Conservation (phyloP, 2,888 invertebrate genomes). For the Synergus gifuensis region DNA sequence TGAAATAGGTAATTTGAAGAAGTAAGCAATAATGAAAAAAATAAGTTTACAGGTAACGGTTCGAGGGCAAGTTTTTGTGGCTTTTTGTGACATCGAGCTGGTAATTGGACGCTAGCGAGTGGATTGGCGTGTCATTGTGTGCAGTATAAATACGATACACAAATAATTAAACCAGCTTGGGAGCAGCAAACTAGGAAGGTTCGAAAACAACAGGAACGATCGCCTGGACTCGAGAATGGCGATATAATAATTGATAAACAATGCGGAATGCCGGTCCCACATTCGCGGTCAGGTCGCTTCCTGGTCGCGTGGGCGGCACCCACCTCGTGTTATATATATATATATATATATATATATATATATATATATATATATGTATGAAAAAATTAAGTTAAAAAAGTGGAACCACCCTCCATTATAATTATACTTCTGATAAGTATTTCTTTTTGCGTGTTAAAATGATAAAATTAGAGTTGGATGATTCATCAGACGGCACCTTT, state of each 20-base stretch:
- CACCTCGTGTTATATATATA: conserved; percentile 49
- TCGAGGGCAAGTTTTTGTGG: conserved; percentile 23
- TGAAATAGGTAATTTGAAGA: conserved; percentile 1
- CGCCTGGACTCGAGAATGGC: conserved; percentile 45
- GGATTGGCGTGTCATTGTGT: conserved; percentile 39
- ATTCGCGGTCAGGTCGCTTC: conserved; percentile 55
- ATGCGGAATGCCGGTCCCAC: conserved; percentile 59
- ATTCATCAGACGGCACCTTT: not conserved
- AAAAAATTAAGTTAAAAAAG: too few species aligned
- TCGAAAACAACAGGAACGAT: conserved; percentile 43
- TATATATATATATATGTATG: not conserved
- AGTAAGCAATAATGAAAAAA: not conserved
- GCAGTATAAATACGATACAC: conserved; percentile 39
- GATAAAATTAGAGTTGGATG: conserved; percentile 1
- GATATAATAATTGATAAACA: conserved; percentile 67
- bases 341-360: not conserved
- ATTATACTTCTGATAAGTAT: too few species aligned
- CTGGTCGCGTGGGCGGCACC: conserved; percentile 64
- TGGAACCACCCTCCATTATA: too few species aligned
- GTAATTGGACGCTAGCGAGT: conserved; percentile 31
- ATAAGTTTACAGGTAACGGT: conserved; percentile 27
- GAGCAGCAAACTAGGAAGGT: conserved; percentile 47
- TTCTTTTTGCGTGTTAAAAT: not conserved
- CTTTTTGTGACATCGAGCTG: conserved; percentile 31
- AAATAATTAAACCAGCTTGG: conserved; percentile 44